Conservation (phyloP, 2,113 vertebrate genomes). For the Choloepus hoffmanni region DNA sequence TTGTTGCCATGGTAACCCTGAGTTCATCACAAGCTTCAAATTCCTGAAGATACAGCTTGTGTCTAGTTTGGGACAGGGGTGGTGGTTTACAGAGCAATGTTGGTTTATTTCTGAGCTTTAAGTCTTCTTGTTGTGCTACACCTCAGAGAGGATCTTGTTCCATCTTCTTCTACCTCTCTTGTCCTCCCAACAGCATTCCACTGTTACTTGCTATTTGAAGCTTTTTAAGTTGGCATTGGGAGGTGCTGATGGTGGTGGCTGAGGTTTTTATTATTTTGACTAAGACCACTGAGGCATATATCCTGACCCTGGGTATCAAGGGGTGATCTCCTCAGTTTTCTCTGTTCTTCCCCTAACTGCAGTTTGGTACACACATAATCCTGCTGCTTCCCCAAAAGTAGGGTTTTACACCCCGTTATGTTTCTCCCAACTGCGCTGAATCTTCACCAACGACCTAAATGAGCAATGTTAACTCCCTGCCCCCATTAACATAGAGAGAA, state of each 20-base stretch:
- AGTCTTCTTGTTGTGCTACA: background rate
- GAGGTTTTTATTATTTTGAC: background rate
- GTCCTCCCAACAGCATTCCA: background rate
- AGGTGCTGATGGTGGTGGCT: background rate
- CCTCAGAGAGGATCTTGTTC: background rate
- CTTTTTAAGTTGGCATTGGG: background rate
- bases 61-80: background rate
- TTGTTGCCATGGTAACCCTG: background rate
- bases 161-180: background rate
- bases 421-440: background rate
- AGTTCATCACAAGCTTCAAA: background rate
- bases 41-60: background rate
- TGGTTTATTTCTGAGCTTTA: background rate
- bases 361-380: background rate
- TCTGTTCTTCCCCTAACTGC: background rate
- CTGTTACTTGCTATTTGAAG: background rate
- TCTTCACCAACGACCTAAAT: background rate
- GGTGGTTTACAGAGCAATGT: background rate
- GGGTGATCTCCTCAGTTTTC: background rate
- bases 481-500: background rate
- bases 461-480: background rate
- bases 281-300: background rate
- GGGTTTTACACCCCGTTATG: background rate
- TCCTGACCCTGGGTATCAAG: background rate
- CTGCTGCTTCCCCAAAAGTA: background rate